Evolutionary conservation across 2,797 vertebrate genomes (phyloP), one percentile per base, ranked within the genome.

Genomic region (Cuniculus paca): DNA sequence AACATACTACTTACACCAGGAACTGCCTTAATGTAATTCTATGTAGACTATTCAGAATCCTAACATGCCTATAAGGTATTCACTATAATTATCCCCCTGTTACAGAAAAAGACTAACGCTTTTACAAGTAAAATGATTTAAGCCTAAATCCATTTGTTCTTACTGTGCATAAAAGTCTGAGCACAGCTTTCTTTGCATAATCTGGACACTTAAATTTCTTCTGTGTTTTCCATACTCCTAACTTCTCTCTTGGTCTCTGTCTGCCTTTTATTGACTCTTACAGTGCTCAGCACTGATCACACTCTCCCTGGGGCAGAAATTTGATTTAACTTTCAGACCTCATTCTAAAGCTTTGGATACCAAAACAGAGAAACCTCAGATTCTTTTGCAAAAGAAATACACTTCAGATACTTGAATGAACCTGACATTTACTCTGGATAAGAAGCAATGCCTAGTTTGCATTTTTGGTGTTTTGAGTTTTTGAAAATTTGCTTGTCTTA

Each of bases 381-480:
- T 70, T 50, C 34, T 84, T 70, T 60, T 58, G 19, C n/a, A 58
- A 65, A 92, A 89, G 9, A 75, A 36, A 34, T 48, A 36, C 19
- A 68, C 48, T 82, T 77, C n/a, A 74, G 28, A 50, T 52, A 82
- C 34, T 34, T 9, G 26, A 78, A 22, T 56, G 26, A 58, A 2
- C 4, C 61, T 94, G 36, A 48, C 56, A 87, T 90, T 90, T 93
- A 72, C 45, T 75, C 65, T 93, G 68, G 56, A 52, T 77, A 54
- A 83, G 45, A 65, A 72, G 22, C 20, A 91, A n/a, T 61, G 45
- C 31, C 87, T 56, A 56, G 78, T 50, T 88, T 48, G 9, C 22
- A 48, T 78, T 50, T 86, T 83, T 70, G 36, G 63, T 86, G 19
- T 70, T 78, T 26, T 72, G 24, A 82, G 1, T 52, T 93, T 65